Percentiles rank a stretch among this genome's conserved stretches.
These are phyloP conservation scores for Cynodonichthys magdalenae DNA, from an alignment of 2,797 vertebrate species.

Conservation along the genomic window DNA sequence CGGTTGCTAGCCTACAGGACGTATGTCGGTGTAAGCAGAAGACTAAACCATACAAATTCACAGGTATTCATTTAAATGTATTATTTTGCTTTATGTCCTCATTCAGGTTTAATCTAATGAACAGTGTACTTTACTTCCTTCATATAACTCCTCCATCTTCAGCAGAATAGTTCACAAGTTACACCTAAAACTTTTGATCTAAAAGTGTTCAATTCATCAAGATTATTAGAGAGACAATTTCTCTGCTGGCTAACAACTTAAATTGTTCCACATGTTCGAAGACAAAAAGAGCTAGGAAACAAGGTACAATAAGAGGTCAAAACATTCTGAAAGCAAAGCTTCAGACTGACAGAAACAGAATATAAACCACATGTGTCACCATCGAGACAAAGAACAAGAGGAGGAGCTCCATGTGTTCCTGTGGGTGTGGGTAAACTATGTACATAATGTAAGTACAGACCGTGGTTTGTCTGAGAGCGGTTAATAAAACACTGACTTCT, in stretches of 20 bases:
- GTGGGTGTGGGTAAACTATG: constrained; percentile 11
- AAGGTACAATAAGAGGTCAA: not conserved
- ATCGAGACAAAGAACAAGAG: constrained; percentile 27
- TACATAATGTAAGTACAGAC: not conserved
- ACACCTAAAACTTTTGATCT: no score
- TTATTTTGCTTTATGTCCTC: no score
- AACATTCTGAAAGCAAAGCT: not conserved
- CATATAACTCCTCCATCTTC: constrained; percentile 4
- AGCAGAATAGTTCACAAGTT: not conserved
- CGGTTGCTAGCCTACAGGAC: no score
- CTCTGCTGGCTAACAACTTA: not conserved
- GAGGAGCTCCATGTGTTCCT: constrained; percentile 39
- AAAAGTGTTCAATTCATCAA: not conserved
- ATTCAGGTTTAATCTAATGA: not conserved
- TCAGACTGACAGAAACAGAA: constrained; percentile 19
- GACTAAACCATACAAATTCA: no score
- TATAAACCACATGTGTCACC: constrained; percentile 17
- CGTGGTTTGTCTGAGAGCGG: constrained; percentile 4
- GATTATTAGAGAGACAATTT: not conserved
- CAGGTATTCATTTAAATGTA: no score
- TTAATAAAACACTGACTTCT: not conserved
- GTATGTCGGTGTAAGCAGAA: no score
- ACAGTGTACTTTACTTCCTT: constrained; percentile 16
- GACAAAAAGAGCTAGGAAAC: not conserved
- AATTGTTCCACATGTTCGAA: not conserved